A percentile compares a stretch with the other conserved stretches of the same genome.
phyloP scores from a whole-genome alignment of 2,113 vertebrate genomes.

The Agapornis roseicollis region DNA sequence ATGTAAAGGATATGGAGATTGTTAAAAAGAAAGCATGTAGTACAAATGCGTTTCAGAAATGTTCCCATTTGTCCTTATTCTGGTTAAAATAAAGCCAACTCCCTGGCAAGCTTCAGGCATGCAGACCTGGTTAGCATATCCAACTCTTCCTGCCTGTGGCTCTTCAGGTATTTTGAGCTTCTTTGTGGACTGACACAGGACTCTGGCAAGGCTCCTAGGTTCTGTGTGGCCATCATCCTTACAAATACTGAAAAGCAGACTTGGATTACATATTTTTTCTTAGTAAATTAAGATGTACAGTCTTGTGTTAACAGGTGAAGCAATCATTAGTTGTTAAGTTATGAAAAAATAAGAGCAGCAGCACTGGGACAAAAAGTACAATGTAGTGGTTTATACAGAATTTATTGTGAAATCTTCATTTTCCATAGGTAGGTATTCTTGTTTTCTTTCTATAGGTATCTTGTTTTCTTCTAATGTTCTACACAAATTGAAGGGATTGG shows the following conservation, averaged over 20 bases:
- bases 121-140: background rate
- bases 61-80: background rate
- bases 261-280: background rate
- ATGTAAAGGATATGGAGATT: rapidly evolving
- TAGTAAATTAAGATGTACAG: background rate
- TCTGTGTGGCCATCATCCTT: background rate
- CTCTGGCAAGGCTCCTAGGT: background rate
- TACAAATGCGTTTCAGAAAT: background rate
- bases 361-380: background rate
- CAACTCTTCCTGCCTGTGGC: background rate
- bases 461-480: background rate
- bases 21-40: background rate
- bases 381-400: background rate
- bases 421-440: background rate
- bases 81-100: background rate
- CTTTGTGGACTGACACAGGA: background rate
- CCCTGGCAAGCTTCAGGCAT: background rate
- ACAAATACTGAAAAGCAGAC: background rate
- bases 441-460: background rate
- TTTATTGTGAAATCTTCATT: background rate
- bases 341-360: background rate
- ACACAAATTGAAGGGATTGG: background rate
- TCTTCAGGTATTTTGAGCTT: background rate
- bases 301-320: background rate
- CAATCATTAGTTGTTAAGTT: background rate